Evolutionary conservation across 2,888 invertebrate species (phyloP).

Genomic region (Dastarcus helophoroides): DNA sequence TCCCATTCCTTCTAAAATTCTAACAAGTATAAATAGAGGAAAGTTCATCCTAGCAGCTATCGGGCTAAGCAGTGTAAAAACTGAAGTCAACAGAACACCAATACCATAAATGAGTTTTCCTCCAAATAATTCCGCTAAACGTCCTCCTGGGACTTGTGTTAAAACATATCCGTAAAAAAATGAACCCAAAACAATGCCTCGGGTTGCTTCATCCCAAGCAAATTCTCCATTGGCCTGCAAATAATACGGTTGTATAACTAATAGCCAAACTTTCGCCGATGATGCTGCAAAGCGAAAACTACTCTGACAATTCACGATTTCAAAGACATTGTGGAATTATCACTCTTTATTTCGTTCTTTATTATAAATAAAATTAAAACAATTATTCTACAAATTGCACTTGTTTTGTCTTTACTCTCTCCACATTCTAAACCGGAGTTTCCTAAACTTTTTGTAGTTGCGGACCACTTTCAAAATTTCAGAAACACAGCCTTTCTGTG

Average conservation of each 20-base stretch:
- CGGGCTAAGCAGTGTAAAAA: slow-evolving; percentile 75
- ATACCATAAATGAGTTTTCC: slow-evolving; percentile 80
- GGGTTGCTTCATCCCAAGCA: slow-evolving; percentile 65
- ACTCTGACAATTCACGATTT: too few species aligned
- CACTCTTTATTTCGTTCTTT: too few species aligned
- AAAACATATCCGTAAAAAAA: slow-evolving; percentile 77
- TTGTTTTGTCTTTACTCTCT: too few species aligned
- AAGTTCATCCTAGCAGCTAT: slow-evolving; percentile 60
- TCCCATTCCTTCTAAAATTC: slow-evolving; percentile 72
- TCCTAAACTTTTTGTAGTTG: too few species aligned
- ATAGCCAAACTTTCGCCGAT: slow-evolving; percentile 5
- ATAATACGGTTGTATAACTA: too few species aligned
- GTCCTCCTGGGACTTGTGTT: slow-evolving; percentile 71
- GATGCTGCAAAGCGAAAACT: too few species aligned
- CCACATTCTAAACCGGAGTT: too few species aligned
- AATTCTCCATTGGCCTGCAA: slow-evolving; percentile 59
- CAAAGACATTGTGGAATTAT: too few species aligned
- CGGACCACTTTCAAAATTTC: too few species aligned
- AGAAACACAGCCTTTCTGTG: too few species aligned
- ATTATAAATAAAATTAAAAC: too few species aligned
- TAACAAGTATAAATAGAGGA: slow-evolving; percentile 58
- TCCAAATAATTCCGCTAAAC: slow-evolving; percentile 75
- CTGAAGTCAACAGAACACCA: slow-evolving; percentile 67
- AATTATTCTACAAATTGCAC: too few species aligned
- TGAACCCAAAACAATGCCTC: slow-evolving; percentile 69